These are phyloP conservation scores for Heliconius ismenius DNA, from an alignment of 2,888 invertebrate genomes.

Conservation along the genomic window DNA sequence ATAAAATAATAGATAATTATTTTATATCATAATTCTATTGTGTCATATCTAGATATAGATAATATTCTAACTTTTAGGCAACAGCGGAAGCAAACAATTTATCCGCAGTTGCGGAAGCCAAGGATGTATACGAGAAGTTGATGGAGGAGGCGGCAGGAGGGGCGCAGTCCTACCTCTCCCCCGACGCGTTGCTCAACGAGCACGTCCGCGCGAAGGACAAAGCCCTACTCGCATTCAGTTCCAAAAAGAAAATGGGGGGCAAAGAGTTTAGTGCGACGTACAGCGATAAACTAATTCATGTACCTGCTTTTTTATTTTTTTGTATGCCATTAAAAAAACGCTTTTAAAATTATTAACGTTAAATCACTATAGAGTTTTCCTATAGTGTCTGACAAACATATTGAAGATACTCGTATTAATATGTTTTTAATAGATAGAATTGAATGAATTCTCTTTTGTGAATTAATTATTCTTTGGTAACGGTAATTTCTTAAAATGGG, in stretches of 20 bases:
- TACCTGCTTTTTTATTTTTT: constrained; percentile 52
- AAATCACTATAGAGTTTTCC: too few species aligned
- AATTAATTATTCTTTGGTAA: too few species aligned
- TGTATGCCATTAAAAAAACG: neutral
- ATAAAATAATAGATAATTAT: too few species aligned
- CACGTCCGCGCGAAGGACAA: constrained; percentile 90
- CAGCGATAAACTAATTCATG: constrained; percentile 88
- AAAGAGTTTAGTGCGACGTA: constrained; percentile 93
- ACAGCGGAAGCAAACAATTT: constrained; percentile 99
- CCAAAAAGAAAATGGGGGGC: constrained; percentile 98
- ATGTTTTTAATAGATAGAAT: too few species aligned
- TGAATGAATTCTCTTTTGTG: too few species aligned
- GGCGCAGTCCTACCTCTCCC: constrained; percentile 93
- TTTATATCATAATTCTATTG: too few species aligned
- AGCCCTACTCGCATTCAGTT: constrained; percentile 87
- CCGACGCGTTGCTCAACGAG: constrained; percentile 90
- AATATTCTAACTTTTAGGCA: constrained; percentile 82
- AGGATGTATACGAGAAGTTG: constrained; percentile 91
- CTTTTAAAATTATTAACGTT: too few species aligned
- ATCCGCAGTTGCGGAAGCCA: constrained; percentile 95
- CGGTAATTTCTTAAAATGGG: too few species aligned
- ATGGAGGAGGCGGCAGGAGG: constrained; percentile 99
- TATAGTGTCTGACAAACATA: too few species aligned
- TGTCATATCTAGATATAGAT: too few species aligned
- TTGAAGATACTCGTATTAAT: too few species aligned